Percentiles rank a stretch among this genome's conserved stretches.
Conservation (phyloP, 2,113 vertebrate genomes). For the Brachypteracias leptosomus region DNA sequence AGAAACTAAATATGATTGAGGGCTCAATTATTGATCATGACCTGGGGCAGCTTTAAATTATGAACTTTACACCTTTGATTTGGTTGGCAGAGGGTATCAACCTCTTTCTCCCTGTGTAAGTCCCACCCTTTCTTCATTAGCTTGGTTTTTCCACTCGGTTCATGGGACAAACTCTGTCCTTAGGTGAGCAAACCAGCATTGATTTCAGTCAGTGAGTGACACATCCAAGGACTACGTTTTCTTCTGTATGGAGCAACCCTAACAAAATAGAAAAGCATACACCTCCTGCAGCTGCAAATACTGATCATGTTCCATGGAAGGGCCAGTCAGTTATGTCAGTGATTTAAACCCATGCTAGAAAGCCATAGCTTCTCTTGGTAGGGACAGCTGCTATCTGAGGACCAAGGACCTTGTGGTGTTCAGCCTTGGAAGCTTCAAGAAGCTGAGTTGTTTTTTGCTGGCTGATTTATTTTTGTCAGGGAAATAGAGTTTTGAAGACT, state of each 20-base stretch:
- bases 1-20: conserved; percentile 11
- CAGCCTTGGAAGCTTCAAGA: background rate
- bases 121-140: background rate
- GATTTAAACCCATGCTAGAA: background rate
- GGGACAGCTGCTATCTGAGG: background rate
- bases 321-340: background rate
- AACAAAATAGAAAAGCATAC: background rate
- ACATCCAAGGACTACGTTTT: background rate
- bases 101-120: background rate
- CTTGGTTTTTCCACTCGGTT: background rate
- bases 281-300: background rate
- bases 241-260: background rate
- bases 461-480: background rate
- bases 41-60: conserved; percentile 56
- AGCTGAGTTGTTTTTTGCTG: background rate
- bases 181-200: background rate
- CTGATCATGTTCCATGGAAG: background rate
- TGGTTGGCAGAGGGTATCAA: background rate
- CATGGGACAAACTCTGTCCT: background rate
- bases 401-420: background rate
- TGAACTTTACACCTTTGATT: background rate
- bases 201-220: background rate
- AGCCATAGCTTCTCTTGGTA: accelerated
- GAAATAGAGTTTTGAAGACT: background rate
- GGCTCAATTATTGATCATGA: conserved; percentile 42